Evolutionary conservation across 1,140 invertebrate genomes (phyloP).

Genomic region (honey bee (Apis mellifera)): DNA sequence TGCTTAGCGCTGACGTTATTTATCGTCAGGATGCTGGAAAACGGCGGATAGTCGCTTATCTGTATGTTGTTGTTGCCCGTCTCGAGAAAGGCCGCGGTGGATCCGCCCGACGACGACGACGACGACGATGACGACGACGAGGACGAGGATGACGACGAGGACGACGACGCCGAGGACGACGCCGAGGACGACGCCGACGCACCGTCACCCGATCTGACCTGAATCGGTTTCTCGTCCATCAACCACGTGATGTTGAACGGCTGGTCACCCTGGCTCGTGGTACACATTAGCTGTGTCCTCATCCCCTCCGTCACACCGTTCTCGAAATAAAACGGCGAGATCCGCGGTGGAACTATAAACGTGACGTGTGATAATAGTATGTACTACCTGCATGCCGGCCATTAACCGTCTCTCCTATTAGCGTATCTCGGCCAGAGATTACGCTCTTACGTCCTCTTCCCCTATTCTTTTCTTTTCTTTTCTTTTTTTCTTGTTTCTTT

Average conservation of each 20-base stretch:
- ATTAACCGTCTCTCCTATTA: constrained; percentile 40
- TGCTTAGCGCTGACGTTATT: constrained; percentile 84
- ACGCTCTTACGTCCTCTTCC: constrained; percentile 3
- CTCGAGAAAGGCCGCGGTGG: constrained; percentile 54
- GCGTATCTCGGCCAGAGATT: constrained; percentile 19
- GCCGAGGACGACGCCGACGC: constrained; percentile 55
- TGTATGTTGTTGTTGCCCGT: constrained; percentile 74
- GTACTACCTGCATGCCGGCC: constrained; percentile 33
- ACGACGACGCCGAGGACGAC: constrained; percentile 49
- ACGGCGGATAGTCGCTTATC: constrained; percentile 81
- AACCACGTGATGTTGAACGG: constrained; percentile 84
- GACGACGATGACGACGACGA: constrained; percentile 44
- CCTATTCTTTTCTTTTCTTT: not conserved
- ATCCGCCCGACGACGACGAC: constrained; percentile 40
- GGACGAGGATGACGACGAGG: constrained; percentile 55
- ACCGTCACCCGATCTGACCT: constrained; percentile 66
- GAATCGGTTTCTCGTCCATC: constrained; percentile 81
- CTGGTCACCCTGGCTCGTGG: constrained; percentile 84
- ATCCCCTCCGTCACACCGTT: constrained; percentile 83
- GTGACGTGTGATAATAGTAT: constrained; percentile 67
- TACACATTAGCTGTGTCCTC: constrained; percentile 85
- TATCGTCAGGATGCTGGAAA: constrained; percentile 84
- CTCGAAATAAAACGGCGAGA: constrained; percentile 83
- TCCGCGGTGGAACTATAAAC: constrained; percentile 84
- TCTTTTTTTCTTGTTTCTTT: not conserved